Evolutionary conservation across 2,113 vertebrate species (phyloP), one percentile per base, ranked within the genome.

Genomic region (Nothobranchius furzeri): DNA sequence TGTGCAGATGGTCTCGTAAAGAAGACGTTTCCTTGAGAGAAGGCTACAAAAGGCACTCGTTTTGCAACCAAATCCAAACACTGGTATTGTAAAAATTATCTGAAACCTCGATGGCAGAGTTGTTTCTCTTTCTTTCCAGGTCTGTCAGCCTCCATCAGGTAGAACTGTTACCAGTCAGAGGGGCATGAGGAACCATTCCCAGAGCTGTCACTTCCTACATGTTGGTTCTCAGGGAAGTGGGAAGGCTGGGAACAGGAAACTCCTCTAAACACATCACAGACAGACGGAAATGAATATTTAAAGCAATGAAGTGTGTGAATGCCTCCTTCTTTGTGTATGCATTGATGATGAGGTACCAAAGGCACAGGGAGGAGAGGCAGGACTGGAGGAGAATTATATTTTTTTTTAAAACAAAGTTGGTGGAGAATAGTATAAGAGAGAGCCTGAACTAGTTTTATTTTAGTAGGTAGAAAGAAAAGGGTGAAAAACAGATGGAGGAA

Each of bases 401-500:
- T n/a, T n/a, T n/a, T n/a, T n/a, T n/a, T n/a, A n/a, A n/a, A 68
- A 66, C 4, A 64, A 71, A 59, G 66, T 74, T 71, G 72, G 73
- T 70, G 20, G 85, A 79, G 64, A 75, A 69, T 69, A 76, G 60
- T 20, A 56, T 43, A 62, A 83, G 49, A 35, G 43, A 42, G 52
- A 72, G 81, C 84, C 79, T 75, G 79, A 81, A 77, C 58, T 30
- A 64, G 79, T 74, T 82, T 83, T 20, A 20, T 20, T 70, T 71
- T 79, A 75, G 77, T 64, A 65, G 68, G 58, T 43, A 61, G 20
- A 83, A 49, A 75, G 74, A 65, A 74, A 74, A 81, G 68, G 83
- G 74, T 83, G 65, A 85, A 89, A 90, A 91, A 81, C 89, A 90
- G 88, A 93, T 89, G 87, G 85, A 79, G 73, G 78, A 84, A 83